Evolutionary conservation across 1,140 invertebrate species (phyloP), one percentile per base, ranked within the genome.

Genomic region (Nasonia vitripennis): DNA sequence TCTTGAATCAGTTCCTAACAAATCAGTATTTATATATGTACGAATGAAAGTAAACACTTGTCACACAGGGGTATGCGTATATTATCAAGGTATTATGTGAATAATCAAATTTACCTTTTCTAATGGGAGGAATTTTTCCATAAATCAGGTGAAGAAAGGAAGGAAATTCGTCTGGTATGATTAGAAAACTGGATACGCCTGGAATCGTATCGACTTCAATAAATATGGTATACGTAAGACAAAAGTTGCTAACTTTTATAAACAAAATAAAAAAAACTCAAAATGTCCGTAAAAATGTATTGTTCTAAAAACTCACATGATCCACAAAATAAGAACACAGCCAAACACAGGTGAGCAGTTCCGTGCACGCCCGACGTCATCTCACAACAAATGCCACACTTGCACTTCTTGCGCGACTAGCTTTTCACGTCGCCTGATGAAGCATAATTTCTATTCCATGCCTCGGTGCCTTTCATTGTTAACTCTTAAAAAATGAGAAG

Each of bases 81-180:
- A 37, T 27, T 27, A 37, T 37, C 1, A 37, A 37, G 34, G 4
- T 71, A 7, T 71, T 12, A 71, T 9, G 10, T 23, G 27, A 27
- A 77, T 45, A 48, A 74, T 84, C 68, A 62, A 51, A 84, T 89
- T 93, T 94, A 96, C 96, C 96, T 95, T 97, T 97, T 88, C 96
- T 96, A 12, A 97, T 95, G 5, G 96, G 96, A 17, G 96, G 96
- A 81, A 97, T 97, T 87, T 97, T 97, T 0, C 96, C 96, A 89
- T 97, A 97, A 2, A 97, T 94, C 5, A 97, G 92, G 1, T 96
- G 96, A 3, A 97, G 91, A 31, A 97, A 89, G 0, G 96, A 96
- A 11, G 96, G 96, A 73, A 97, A 86, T 90, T 97, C 96, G 88
- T 97, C 95, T 6, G 96, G 96, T 70, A 97, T 94, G 87, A 97